Evolutionary conservation across 2,113 vertebrate genomes (phyloP), one percentile per base, ranked within the genome.

Genomic region (Syngnathoides biaculeatus): DNA sequence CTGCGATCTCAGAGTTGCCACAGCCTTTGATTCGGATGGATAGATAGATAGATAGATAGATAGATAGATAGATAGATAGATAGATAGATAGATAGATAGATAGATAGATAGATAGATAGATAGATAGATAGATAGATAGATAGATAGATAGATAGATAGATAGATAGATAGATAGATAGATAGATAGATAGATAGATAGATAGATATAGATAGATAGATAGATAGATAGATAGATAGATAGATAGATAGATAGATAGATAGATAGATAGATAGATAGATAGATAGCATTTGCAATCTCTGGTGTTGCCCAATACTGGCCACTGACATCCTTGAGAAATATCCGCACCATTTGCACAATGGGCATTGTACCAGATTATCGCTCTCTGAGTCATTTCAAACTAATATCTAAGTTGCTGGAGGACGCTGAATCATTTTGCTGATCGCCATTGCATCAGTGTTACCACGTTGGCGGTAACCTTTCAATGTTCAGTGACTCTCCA

Each of bases 161-260:
- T n/a, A 11, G 30, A 39, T 10, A 11, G 58, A 48, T 15, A 15
- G 43, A 17, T 7, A 19, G 30, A 39, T n/a, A n/a, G 2, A 38
- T 13, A 8, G n/a, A 64, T 3, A 24, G 40, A 70, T 15, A 15
- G 43, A 57, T 30, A 64, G 7, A 74, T 38, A 13, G 20, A 81
- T 5, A 58, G n/a, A n/a, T 35, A 42, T 45, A 40, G 20, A 22
- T 10, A 20, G 39, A 22, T 14, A 0, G 4, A 24, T 22, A 24
- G 62, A 45, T 15, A 3, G 24, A 64, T 20, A 26, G 43, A 27
- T 14, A 13, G 62, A 63, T 20, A 12, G 61, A 63, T 24, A 20
- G 59, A 62, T 11, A 13, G 39, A 62, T 42, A 19, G 38, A 19
- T 2, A n/a, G n/a, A n/a, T n/a, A n/a, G n/a, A 60, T 39, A 17